Evolutionary conservation across 2,888 invertebrate species (phyloP), one percentile per base, ranked within the genome.

Genomic region (Chalcis sispes): DNA sequence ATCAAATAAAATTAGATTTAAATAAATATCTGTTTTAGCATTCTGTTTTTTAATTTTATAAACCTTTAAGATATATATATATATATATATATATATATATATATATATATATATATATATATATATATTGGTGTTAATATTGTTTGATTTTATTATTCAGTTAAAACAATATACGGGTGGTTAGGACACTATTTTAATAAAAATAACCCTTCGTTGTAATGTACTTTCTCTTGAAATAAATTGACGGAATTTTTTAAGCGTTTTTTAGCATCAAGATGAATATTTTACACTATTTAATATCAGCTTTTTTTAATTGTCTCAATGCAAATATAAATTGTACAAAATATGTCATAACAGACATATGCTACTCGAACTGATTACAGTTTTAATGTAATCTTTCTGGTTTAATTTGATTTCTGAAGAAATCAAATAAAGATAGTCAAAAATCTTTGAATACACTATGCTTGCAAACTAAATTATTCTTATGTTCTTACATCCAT

Each of bases 141-240:
- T n/a, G n/a, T n/a, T n/a, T n/a, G n/a, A n/a, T n/a, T n/a, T n/a
- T n/a, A n/a, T n/a, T n/a, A n/a, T n/a, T n/a, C n/a, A n/a, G n/a
- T n/a, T n/a, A n/a, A n/a, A n/a, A n/a, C n/a, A n/a, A n/a, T n/a
- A n/a, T n/a, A n/a, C n/a, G n/a, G n/a, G n/a, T n/a, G n/a, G n/a
- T n/a, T n/a, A 65, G 15, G 18, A 29, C 20, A 36, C 29, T 8
- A 46, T 20, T 15, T 36, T 20, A 40, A 52, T 72, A 32, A 32
- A 72, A 40, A 4, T 72, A 15, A 20, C 20, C 15, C 4, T 62
- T 59, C 48, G 42, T 52, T 71, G 27, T 40, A 13, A n/a, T 52
- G 50, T 23, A 48, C 36, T 50, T 61, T 70, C 27, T 36, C 20
- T 10, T 40, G 13, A 36, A 59, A 50, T 61, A 40, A 1, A 52